These are phyloP conservation scores for Heterodera schachtii DNA, from an alignment of 1,140 invertebrate genomes.

Conservation along the genomic window DNA sequence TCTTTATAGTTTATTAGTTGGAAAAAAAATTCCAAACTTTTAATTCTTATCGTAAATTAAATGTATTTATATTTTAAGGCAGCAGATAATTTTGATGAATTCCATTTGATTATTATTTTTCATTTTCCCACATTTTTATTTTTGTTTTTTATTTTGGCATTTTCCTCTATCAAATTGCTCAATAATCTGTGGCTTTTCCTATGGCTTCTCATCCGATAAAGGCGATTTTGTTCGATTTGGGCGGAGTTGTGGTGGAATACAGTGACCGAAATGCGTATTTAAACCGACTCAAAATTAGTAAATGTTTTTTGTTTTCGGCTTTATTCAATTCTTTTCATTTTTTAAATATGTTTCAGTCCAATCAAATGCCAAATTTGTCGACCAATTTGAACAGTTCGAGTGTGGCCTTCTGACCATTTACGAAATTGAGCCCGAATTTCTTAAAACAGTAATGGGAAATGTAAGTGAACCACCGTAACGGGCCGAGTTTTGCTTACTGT, in stretches of 20 bases:
- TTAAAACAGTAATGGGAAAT: constrained; percentile 7
- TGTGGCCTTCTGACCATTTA: constrained; percentile 3
- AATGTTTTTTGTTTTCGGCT: background rate
- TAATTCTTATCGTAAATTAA: too few relatives aligned
- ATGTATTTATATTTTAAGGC: too few relatives aligned
- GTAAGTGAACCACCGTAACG: background rate
- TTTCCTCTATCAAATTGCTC: too few relatives aligned
- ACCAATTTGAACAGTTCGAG: constrained; percentile 15
- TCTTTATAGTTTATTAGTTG: too few relatives aligned
- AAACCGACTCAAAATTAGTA: constrained; percentile 19
- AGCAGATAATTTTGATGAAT: too few relatives aligned
- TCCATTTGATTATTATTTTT: too few relatives aligned
- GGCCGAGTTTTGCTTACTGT: background rate
- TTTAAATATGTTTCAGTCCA: constrained; percentile 18
- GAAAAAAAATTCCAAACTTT: too few relatives aligned
- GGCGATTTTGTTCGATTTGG: constrained; percentile 20
- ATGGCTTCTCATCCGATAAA: background rate
- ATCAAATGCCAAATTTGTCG: background rate
- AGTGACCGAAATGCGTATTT: background rate
- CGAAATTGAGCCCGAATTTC: constrained; percentile 14
- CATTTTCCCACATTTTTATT: too few relatives aligned
- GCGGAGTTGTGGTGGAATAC: constrained; percentile 25
- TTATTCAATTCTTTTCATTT: background rate
- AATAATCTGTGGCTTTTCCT: too few relatives aligned
- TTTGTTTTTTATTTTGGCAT: too few relatives aligned